These are phyloP conservation scores for Euborellia annulipes DNA, from an alignment of 1,140 invertebrate genomes.

Conservation along the genomic window DNA sequence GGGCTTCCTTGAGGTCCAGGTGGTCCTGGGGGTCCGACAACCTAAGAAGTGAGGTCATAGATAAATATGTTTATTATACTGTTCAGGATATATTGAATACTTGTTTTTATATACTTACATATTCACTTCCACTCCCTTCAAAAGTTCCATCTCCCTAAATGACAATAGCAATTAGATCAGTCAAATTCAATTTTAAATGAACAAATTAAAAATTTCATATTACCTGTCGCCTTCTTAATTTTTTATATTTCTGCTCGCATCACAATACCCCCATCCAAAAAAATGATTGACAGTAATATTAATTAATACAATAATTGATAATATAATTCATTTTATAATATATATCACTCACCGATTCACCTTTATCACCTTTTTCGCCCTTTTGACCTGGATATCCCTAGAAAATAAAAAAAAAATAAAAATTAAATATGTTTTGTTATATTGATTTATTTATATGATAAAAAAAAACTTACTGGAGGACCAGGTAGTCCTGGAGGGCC, in stretches of 20 bases:
- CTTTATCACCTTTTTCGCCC: slow-evolving; percentile 82
- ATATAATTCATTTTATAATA: too few species aligned
- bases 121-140: slow-evolving; percentile 51
- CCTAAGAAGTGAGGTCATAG: slow-evolving; percentile 23
- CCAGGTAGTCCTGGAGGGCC: slow-evolving; percentile 71
- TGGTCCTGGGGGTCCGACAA: slow-evolving; percentile 67
- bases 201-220: slow-evolving; percentile 26
- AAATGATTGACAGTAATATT: too few species aligned
- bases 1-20: slow-evolving; percentile 57
- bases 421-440: not conserved
- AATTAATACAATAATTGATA: too few species aligned
- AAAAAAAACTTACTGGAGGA: slow-evolving; percentile 39
- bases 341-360: slow-evolving; percentile 63
- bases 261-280: not conserved
- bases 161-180: slow-evolving; percentile 4
- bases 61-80: not conserved
- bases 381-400: slow-evolving; percentile 77
- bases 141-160: slow-evolving; percentile 57
- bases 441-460: not conserved
- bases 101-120: slow-evolving; percentile 31
- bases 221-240: slow-evolving; percentile 74
- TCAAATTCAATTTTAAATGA: slow-evolving; percentile 6
- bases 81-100: not conserved
- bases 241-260: slow-evolving; percentile 66
- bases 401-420: slow-evolving; percentile 19